These are phyloP conservation scores for Oxygymnocypris stewartii DNA, from an alignment of 2,113 vertebrate species.

Conservation along the genomic window DNA sequence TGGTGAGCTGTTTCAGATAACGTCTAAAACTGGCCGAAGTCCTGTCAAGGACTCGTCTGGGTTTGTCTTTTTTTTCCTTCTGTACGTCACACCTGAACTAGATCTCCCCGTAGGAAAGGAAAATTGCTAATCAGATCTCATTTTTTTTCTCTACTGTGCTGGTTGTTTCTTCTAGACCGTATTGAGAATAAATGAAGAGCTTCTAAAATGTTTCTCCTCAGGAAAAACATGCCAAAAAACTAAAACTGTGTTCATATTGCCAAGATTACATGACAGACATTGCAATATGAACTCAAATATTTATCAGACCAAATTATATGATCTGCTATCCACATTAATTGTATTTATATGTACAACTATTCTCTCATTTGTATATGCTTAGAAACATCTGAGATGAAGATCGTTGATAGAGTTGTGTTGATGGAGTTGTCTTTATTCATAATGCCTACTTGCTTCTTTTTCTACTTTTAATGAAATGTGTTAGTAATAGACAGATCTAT, in stretches of 20 bases:
- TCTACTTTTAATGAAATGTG: too few species aligned
- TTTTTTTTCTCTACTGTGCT: background rate
- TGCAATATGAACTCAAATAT: background rate
- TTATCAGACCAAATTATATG: background rate
- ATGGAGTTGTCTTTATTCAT: too few species aligned
- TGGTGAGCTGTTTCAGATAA: background rate
- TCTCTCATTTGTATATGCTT: background rate
- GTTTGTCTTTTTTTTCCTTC: too few species aligned
- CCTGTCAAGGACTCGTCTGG: background rate
- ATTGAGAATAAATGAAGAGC: background rate
- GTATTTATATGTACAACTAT: background rate
- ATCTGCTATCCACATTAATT: background rate
- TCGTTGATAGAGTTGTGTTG: background rate
- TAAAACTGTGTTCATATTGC: background rate
- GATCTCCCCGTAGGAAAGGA: background rate
- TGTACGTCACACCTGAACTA: background rate
- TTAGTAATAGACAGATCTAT: background rate
- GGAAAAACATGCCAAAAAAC: background rate
- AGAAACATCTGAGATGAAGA: background rate
- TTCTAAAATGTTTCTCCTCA: background rate
- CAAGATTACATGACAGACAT: background rate
- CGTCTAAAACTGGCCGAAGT: conserved; percentile 5
- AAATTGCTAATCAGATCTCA: background rate
- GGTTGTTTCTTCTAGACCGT: background rate
- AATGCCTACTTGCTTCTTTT: too few species aligned